A percentile compares a stretch with the other conserved stretches of the same genome.
phyloP scores from a whole-genome alignment of 2,797 vertebrate genomes.

The Capromys pilorides region DNA sequence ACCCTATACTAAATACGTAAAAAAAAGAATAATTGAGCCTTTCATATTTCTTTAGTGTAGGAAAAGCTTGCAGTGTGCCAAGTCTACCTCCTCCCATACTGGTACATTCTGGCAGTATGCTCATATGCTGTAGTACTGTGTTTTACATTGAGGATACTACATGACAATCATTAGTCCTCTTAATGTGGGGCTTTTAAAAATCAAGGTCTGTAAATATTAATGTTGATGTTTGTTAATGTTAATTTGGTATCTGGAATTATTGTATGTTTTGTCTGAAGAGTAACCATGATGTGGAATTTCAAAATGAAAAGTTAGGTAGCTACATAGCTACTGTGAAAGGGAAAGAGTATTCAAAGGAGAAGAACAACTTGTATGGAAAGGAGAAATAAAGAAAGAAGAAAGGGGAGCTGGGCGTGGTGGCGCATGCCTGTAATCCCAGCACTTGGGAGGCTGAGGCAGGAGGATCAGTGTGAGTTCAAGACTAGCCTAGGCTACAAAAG shows the following conservation, averaged over 20 bases:
- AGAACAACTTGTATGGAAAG: too few relatives aligned
- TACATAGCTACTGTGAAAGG: neutral
- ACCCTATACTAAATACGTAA: too few relatives aligned
- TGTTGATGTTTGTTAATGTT: constrained; percentile 47
- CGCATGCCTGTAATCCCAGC: too few relatives aligned
- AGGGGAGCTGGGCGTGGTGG: too few relatives aligned
- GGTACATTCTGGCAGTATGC: neutral
- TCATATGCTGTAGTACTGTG: neutral
- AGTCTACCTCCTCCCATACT: constrained; percentile 13
- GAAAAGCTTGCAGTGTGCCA: constrained; percentile 20
- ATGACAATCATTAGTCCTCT: neutral
- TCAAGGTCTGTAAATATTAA: constrained; percentile 46
- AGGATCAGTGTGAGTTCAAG: too few relatives aligned
- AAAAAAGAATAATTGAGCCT: neutral
- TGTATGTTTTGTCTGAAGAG: constrained; percentile 51
- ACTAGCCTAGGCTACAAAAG: too few relatives aligned
- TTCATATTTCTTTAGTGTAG: constrained; percentile 45
- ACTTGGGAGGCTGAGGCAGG: too few relatives aligned
- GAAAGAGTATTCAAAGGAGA: too few relatives aligned
- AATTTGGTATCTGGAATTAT: constrained; percentile 42
- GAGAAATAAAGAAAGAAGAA: too few relatives aligned
- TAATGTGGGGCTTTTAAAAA: constrained; percentile 1
- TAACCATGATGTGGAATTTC: constrained; percentile 42
- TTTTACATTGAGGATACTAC: neutral
- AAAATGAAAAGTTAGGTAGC: constrained; percentile 42